Evolutionary conservation across 2,888 invertebrate species (phyloP).

Genomic region (Boloria euphrosyne): DNA sequence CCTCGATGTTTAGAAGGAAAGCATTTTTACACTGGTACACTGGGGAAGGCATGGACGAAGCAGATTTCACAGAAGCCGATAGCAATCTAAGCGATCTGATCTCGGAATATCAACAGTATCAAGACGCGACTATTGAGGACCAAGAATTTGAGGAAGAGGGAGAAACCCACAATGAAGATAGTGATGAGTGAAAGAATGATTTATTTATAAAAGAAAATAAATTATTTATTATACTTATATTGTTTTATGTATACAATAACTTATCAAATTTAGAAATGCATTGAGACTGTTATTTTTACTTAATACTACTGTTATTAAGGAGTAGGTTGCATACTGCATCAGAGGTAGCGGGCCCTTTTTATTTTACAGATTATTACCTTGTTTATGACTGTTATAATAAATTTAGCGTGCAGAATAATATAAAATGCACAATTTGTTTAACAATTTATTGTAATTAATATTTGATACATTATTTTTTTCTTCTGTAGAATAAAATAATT

Average conservation of each 20-base stretch:
- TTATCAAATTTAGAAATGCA: too few species aligned
- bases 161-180: conserved; percentile 45
- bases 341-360: too few species aligned
- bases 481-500: conserved; percentile 71
- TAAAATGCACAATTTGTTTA: conserved; percentile 50
- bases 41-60: conserved; percentile 97
- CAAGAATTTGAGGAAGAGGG: conserved; percentile 89
- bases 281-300: too few species aligned
- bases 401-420: neutral
- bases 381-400: too few species aligned
- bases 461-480: conserved; percentile 71
- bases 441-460: conserved; percentile 72
- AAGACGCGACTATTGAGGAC: conserved; percentile 92
- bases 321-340: too few species aligned
- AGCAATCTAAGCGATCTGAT: conserved; percentile 95
- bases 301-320: too few species aligned
- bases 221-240: too few species aligned
- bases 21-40: conserved; percentile 98
- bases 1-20: conserved; percentile 95
- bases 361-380: too few species aligned
- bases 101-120: conserved; percentile 96
- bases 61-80: conserved; percentile 97
- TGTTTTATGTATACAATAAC: too few species aligned
- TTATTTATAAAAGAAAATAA: too few species aligned
- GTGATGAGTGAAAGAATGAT: conserved; percentile 2